These are phyloP conservation scores for Catharus minimus DNA, from an alignment of 2,113 vertebrate species.

Conservation along the genomic window DNA sequence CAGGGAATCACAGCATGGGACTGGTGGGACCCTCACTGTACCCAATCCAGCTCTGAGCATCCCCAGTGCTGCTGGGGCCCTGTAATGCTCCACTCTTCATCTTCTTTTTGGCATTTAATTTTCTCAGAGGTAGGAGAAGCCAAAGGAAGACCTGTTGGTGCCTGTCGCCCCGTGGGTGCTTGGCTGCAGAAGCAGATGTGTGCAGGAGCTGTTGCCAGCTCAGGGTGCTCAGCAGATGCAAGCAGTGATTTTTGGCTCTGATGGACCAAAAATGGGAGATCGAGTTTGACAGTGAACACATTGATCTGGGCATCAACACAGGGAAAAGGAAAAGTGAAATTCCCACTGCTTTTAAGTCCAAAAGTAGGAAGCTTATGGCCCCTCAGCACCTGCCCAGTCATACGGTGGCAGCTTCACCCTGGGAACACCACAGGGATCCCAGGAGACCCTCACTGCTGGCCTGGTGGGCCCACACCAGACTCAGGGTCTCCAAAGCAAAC, in stretches of 20 bases:
- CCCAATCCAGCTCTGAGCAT: not conserved
- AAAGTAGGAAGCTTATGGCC: not conserved
- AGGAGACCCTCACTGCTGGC: not conserved
- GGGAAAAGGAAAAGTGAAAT: not conserved
- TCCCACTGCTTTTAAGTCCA: not conserved
- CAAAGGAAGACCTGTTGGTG: not conserved
- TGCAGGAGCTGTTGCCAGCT: not conserved
- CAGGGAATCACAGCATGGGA: rapidly evolving
- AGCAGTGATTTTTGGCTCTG: not conserved
- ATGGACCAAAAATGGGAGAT: not conserved
- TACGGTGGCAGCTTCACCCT: not conserved
- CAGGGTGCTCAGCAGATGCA: not conserved
- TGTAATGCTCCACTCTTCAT: not conserved
- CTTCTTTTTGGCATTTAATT: not conserved
- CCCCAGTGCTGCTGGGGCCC: not conserved
- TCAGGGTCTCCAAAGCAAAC: not conserved
- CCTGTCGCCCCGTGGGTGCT: rapidly evolving
- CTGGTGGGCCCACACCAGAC: rapidly evolving
- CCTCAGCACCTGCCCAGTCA: rapidly evolving
- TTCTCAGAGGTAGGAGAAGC: not conserved
- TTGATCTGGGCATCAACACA: not conserved
- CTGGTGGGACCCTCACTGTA: rapidly evolving
- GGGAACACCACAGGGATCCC: not conserved
- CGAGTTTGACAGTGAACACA: rapidly evolving
- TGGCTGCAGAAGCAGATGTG: not conserved